Conservation (phyloP, 1,140 invertebrate genomes). For the Parasteatoda tepidariorum region DNA sequence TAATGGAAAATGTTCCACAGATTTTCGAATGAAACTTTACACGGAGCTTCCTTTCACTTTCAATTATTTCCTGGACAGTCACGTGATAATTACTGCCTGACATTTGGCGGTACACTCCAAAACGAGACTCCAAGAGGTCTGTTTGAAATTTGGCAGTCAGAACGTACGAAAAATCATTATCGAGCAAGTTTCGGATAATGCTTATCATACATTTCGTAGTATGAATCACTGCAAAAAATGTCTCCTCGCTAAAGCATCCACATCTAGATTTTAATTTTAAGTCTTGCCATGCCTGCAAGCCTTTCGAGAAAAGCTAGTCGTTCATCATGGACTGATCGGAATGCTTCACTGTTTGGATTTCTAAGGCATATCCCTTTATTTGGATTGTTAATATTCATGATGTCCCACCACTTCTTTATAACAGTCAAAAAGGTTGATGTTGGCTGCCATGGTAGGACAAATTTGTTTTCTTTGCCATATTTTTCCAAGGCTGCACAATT, state of each 20-base stretch:
- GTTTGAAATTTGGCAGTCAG: conserved; percentile 5
- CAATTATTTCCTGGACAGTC: background rate
- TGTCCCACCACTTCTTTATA: conserved; percentile 18
- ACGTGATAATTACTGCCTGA: conserved; percentile 11
- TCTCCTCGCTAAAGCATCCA: conserved; percentile 1
- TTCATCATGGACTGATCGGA: background rate
- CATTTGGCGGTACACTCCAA: conserved; percentile 22
- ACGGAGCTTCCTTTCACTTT: conserved; percentile 2
- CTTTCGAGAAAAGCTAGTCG: background rate
- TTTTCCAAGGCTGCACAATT: background rate
- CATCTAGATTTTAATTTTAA: background rate
- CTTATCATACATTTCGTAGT: conserved; percentile 1
- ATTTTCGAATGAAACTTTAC: background rate
- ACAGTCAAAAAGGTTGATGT: background rate
- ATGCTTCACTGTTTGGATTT: background rate
- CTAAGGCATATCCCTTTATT: background rate
- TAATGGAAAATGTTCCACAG: background rate
- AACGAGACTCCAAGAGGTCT: background rate
- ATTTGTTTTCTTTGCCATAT: background rate
- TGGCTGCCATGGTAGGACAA: background rate
- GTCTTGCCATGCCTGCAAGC: background rate
- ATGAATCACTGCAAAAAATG: conserved; percentile 6
- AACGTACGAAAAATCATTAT: background rate
- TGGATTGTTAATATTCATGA: conserved; percentile 10
- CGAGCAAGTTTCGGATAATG: background rate